These are phyloP conservation scores for Phenganax marumi DNA, from an alignment of 92 coral and sea anemone species.

Conservation along the genomic window DNA sequence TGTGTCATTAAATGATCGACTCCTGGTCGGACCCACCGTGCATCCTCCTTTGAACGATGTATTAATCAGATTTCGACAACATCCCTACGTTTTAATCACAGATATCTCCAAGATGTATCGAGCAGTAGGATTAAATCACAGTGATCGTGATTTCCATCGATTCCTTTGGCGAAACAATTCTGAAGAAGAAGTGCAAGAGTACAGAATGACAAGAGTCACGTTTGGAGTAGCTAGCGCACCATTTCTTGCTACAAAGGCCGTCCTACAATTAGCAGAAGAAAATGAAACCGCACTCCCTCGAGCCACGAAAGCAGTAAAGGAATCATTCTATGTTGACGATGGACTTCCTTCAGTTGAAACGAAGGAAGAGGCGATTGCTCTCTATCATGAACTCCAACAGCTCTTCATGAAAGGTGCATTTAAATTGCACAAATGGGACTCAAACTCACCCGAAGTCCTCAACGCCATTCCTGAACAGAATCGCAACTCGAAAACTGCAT, in stretches of 20 bases:
- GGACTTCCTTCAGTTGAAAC: conserved; percentile 59
- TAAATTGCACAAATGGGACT: too few species aligned
- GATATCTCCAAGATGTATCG: conserved; percentile 63
- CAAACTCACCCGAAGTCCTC: conserved; percentile 44
- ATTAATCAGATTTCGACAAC: too few species aligned
- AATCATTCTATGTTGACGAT: conserved; percentile 59
- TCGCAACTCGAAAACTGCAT: conserved; percentile 35
- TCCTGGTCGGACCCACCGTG: conserved; percentile 59
- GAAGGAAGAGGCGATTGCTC: conserved; percentile 43
- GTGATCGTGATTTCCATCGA: too few species aligned
- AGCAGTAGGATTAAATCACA: too few species aligned
- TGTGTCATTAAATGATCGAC: conserved; percentile 55
- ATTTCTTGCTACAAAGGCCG: too few species aligned
- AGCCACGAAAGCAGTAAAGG: conserved; percentile 50
- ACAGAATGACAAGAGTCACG: too few species aligned
- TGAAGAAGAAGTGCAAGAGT: too few species aligned
- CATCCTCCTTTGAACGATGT: too few species aligned
- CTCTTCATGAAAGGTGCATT: conserved; percentile 58
- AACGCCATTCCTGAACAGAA: conserved; percentile 50
- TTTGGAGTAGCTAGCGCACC: too few species aligned
- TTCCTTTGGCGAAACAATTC: conserved; percentile 54
- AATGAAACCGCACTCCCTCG: conserved; percentile 48
- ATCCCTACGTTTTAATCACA: conserved; percentile 44
- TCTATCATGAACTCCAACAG: conserved; percentile 52
- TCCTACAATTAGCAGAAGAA: too few species aligned